Evolutionary conservation across 2,888 invertebrate genomes (phyloP), one percentile per base, ranked within the genome.

Genomic region (Tachina fera): DNA sequence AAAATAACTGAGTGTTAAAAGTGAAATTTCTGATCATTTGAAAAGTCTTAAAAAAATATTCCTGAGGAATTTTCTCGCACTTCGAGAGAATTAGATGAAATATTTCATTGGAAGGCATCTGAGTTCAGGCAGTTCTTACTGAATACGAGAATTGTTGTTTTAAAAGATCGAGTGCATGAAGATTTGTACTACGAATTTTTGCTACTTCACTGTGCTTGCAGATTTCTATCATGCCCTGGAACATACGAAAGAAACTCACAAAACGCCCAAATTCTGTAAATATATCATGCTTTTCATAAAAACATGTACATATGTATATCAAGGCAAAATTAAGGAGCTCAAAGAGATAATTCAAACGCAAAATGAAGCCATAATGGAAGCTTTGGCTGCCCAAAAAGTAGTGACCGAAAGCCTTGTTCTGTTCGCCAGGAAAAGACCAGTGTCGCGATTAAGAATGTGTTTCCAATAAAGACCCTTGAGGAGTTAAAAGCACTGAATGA

Each of bases 101-200:
- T 79, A 43, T 47, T 43, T 16, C 43, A 53, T 53, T 72, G 65
- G 79, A 79, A 79, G 9, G 22, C 79, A 53, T 43, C 71, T 53
- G 71, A 79, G 65, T 79, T 71, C 49, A 16, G 53, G 19, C 61
- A 80, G 41, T 70, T 80, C 3, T 60, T 67, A 22, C 61, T 78
- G 9, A 4, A 61, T 53, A 67, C 70, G 11, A 61, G 70, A 43
- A 72, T 80, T 47, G 49, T 80, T 51, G 53, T 72, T 45, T 49
- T 80, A 39, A 80, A 72, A 58, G 58, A 80, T 65, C n/a, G 68
- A 51, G 45, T 78, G 6, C 68, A 78, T 70, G 68, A 47, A 61
- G 68, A 78, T 61, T 41, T 70, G 19, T 78, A 41, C 61, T 78
- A 68, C 19, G 60, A 78, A 11, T 78, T 70, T 70, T 47, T 47